A percentile compares a stretch with the other conserved stretches of the same genome.
Evolutionary conservation across 2,888 invertebrate species (phyloP).

Genomic region (Orthosia gothica): DNA sequence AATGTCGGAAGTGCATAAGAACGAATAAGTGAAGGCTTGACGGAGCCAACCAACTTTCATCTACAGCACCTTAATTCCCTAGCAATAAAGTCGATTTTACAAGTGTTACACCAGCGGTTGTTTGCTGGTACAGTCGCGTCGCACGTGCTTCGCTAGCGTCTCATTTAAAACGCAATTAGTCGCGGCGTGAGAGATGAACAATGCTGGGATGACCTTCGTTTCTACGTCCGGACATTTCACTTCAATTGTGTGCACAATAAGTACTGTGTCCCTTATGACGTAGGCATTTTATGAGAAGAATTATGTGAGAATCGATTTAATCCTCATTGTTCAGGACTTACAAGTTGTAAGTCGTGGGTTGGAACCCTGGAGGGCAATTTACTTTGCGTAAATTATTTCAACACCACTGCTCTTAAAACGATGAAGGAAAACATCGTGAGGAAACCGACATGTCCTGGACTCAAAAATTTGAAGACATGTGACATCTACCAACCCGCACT

Average conservation of each 20-base stretch:
- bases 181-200: constrained; percentile 53
- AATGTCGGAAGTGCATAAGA: constrained; percentile 57
- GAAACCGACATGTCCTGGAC: too few relatives aligned
- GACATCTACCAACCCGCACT: too few relatives aligned
- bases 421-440: too few relatives aligned
- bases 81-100: neutral
- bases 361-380: too few relatives aligned
- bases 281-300: neutral
- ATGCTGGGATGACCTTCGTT: constrained; percentile 56
- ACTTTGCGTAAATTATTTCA: too few relatives aligned
- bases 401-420: too few relatives aligned
- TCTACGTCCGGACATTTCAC: constrained; percentile 53
- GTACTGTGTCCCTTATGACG: constrained; percentile 40
- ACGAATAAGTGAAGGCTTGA: constrained; percentile 37
- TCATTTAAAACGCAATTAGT: constrained; percentile 59
- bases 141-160: constrained; percentile 24
- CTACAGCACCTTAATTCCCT: constrained; percentile 10
- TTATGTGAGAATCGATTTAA: constrained; percentile 6
- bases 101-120: neutral
- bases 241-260: constrained; percentile 31
- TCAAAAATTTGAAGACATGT: too few relatives aligned
- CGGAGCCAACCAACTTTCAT: neutral
- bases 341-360: too few relatives aligned
- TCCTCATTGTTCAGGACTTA: constrained; percentile 1
- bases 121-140: constrained; percentile 23